These are phyloP conservation scores for Ditula angustiorana DNA, from an alignment of 2,888 invertebrate species.

Conservation along the genomic window DNA sequence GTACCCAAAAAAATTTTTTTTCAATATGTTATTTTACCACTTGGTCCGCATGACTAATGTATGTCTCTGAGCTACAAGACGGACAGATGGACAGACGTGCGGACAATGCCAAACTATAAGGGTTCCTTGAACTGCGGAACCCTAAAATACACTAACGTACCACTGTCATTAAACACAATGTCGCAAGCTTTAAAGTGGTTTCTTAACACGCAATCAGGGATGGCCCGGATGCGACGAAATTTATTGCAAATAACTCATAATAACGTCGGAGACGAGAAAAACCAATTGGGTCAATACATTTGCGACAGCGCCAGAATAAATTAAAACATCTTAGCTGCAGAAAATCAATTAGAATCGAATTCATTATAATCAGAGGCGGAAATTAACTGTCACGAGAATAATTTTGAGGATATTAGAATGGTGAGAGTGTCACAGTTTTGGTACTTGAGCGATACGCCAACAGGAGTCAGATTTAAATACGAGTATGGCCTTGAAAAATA, in stretches of 20 bases:
- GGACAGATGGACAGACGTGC: too few species aligned
- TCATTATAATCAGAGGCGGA: constrained; percentile 5
- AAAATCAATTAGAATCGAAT: constrained; percentile 7
- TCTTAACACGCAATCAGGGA: constrained; percentile 7
- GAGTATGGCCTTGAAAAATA: too few species aligned
- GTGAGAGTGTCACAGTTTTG: not conserved
- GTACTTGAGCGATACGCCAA: not conserved
- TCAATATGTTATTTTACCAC: too few species aligned
- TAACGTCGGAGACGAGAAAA: not conserved
- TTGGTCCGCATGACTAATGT: too few species aligned
- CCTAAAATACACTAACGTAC: not conserved
- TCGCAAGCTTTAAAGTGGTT: constrained; percentile 2
- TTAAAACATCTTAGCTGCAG: constrained; percentile 5
- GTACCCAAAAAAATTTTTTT: too few species aligned
- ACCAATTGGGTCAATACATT: constrained; percentile 5
- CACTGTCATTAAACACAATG: not conserved
- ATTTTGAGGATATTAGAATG: not conserved
- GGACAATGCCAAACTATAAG: too few species aligned
- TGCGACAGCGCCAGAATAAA: constrained; percentile 2
- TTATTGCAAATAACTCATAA: constrained; percentile 19
- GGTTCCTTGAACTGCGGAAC: too few species aligned
- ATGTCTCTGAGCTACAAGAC: too few species aligned
- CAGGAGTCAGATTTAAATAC: too few species aligned
- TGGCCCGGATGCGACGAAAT: not conserved
- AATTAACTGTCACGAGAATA: constrained; percentile 3